phyloP scores from a whole-genome alignment of 2,797 vertebrate species.

The Xenentodon cancila region DNA sequence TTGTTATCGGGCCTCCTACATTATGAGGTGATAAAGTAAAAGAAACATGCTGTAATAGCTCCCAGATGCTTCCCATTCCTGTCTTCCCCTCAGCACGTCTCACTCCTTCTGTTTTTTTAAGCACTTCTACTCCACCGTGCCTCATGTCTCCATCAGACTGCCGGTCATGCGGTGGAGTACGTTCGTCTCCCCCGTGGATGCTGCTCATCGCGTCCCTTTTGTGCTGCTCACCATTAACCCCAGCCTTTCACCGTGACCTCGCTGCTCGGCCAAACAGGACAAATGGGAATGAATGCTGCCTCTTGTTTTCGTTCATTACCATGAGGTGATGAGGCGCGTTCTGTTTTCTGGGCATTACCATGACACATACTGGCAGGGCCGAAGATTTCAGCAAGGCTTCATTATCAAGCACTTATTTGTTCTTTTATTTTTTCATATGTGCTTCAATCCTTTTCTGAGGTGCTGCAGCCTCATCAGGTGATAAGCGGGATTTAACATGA shows the following conservation, averaged over 20 bases:
- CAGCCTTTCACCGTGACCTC: conserved; percentile 17
- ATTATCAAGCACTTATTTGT: no score
- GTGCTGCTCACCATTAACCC: conserved; percentile 16
- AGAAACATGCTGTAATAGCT: conserved; percentile 20
- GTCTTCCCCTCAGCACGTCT: not conserved
- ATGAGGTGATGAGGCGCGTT: not conserved
- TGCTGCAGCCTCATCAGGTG: no score
- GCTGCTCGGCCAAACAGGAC: conserved; percentile 1
- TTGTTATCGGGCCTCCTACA: not conserved
- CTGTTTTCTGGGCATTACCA: not conserved
- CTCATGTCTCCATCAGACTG: not conserved
- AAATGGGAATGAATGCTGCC: no score
- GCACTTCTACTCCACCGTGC: not conserved
- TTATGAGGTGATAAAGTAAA: conserved; percentile 26
- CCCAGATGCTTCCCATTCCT: conserved; percentile 14
- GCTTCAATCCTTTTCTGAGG: no score
- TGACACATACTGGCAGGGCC: not conserved
- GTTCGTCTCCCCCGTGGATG: not conserved
- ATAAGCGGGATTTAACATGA: no score
- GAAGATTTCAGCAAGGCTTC: not conserved
- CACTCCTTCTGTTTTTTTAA: not conserved
- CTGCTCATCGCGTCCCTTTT: not conserved
- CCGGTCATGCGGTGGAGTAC: conserved; percentile 1
- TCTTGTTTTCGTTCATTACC: conserved; percentile 9
- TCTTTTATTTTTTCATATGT: no score